These are phyloP conservation scores for Chitala chitala DNA, from an alignment of 2,113 vertebrate genomes.

Conservation along the genomic window DNA sequence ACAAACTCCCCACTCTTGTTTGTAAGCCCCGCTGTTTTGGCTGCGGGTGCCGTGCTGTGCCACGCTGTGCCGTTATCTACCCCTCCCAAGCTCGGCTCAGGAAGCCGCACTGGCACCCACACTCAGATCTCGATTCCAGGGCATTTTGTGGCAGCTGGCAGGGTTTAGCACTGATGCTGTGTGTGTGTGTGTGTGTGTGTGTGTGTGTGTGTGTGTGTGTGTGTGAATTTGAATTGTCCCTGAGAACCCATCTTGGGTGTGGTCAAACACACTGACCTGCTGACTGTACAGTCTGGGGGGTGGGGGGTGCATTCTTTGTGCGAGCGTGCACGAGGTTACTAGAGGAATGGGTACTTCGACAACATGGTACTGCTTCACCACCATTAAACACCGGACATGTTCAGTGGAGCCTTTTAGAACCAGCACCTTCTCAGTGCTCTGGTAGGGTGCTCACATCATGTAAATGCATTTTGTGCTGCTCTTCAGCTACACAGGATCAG, in stretches of 20 bases:
- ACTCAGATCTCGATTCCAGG: not conserved
- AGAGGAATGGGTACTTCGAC: not conserved
- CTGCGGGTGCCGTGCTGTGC: not conserved
- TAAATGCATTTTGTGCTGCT: not conserved
- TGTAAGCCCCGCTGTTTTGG: not conserved
- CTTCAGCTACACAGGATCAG: not conserved
- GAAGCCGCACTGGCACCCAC: not conserved
- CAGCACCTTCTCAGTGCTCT: not conserved
- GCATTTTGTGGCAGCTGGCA: not conserved
- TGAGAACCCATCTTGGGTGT: no score
- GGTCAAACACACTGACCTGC: no score
- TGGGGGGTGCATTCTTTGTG: not conserved
- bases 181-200: not conserved
- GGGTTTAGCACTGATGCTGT: not conserved
- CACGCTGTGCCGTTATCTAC: not conserved
- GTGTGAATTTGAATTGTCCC: no score
- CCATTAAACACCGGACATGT: not conserved
- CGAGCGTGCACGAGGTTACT: not conserved
- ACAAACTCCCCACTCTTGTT: not conserved
- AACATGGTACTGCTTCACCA: not conserved
- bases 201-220: not conserved
- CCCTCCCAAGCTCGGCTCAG: slow-evolving; percentile 7
- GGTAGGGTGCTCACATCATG: not conserved
- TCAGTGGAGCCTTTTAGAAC: not conserved
- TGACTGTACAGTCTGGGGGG: no score